These are phyloP conservation scores for Parotocinclus haroldoi DNA, from an alignment of 2,797 vertebrate species.

Conservation along the genomic window DNA sequence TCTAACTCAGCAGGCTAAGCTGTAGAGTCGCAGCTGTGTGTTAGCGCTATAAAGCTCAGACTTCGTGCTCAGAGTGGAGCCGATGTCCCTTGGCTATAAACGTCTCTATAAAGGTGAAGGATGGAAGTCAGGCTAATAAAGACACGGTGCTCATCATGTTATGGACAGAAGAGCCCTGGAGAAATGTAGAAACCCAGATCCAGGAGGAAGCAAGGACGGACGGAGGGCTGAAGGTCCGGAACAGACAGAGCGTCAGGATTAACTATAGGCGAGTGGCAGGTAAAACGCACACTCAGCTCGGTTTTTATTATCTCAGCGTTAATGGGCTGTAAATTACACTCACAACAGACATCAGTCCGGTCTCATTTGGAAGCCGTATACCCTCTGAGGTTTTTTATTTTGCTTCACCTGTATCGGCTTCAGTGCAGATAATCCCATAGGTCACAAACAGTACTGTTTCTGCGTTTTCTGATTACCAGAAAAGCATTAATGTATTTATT, in stretches of 20 bases:
- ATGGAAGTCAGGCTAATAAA: slow-evolving; percentile 76
- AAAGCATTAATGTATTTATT: no score
- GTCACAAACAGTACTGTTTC: no score
- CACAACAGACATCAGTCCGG: no score
- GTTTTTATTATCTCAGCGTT: neutral
- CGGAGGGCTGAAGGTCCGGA: no score
- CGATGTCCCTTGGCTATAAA: slow-evolving; percentile 67
- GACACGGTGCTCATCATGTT: slow-evolving; percentile 78
- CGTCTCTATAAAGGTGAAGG: slow-evolving; percentile 82
- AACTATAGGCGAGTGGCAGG: slow-evolving; percentile 1
- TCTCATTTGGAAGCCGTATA: no score
- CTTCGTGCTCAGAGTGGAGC: slow-evolving; percentile 45
- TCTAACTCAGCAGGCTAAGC: neutral
- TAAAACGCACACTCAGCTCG: neutral
- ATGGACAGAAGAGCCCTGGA: slow-evolving; percentile 28
- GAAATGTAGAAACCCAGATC: slow-evolving; percentile 22
- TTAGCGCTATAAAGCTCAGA: slow-evolving; percentile 3
- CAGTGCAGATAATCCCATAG: no score
- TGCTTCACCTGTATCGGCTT: no score
- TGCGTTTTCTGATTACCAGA: no score
- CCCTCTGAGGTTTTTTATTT: no score
- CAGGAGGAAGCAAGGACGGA: no score
- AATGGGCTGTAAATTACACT: neutral
- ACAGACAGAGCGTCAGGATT: neutral
- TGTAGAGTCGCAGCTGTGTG: neutral